Percentiles rank a stretch among this genome's conserved stretches.
phyloP scores from a whole-genome alignment of 2,113 vertebrate species.

The Struthio camelus region DNA sequence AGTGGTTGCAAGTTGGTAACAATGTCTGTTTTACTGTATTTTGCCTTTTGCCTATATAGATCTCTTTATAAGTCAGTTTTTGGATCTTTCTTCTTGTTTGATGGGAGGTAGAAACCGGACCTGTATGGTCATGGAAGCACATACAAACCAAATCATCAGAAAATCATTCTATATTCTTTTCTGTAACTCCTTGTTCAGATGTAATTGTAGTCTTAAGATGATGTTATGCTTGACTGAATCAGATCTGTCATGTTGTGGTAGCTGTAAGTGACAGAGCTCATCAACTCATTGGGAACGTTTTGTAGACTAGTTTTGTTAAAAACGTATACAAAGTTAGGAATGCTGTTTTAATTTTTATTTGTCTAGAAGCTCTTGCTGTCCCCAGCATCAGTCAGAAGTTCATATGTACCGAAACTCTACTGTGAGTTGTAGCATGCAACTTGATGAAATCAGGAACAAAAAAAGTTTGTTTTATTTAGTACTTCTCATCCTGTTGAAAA shows the following conservation, averaged over 20 bases:
- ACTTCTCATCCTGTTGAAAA: not conserved
- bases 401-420: not conserved
- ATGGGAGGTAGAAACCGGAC: not conserved
- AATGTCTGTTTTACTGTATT: not conserved
- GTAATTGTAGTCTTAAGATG: not conserved
- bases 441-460: not conserved
- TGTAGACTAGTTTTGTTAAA: not conserved
- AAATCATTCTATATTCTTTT: not conserved
- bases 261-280: not conserved
- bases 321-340: not conserved
- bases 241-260: not conserved
- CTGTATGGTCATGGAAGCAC: not conserved
- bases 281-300: not conserved
- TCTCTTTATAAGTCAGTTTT: not conserved
- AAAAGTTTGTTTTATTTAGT: not conserved
- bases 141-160: not conserved
- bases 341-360: not conserved
- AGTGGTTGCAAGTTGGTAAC: not conserved
- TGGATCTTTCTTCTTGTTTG: not conserved
- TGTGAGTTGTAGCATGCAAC: not conserved
- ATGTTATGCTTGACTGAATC: not conserved
- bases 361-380: not conserved
- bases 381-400: not conserved
- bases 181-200: not conserved
- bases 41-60: not conserved